Evolutionary conservation across 2,888 invertebrate species (phyloP).

Genomic region (Cataglyphis cursor): DNA sequence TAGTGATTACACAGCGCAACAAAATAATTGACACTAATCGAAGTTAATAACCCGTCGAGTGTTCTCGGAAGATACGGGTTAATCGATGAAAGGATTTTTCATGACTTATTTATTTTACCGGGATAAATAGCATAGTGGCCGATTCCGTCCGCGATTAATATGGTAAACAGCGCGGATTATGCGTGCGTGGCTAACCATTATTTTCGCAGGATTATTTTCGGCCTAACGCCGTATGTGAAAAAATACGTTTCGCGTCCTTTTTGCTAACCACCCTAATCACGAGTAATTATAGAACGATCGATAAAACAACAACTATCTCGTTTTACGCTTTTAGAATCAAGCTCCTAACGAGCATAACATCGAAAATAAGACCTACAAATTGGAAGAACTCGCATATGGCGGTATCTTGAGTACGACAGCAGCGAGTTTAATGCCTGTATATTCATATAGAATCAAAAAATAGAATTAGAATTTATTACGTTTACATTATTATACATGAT

Average conservation of each 20-base stretch:
- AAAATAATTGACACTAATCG: constrained; percentile 73
- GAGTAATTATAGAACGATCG: not conserved
- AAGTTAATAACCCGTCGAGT: constrained; percentile 69
- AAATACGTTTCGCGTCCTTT: constrained; percentile 33
- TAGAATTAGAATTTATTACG: not conserved
- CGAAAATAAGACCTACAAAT: constrained; percentile 17
- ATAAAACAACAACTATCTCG: constrained; percentile 13
- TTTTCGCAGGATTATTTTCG: constrained; percentile 21
- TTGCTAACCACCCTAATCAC: constrained; percentile 39
- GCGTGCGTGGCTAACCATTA: constrained; percentile 21
- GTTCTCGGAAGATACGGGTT: constrained; percentile 54
- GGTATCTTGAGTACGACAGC: not conserved
- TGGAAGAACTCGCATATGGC: not conserved
- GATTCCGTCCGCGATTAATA: constrained; percentile 52
- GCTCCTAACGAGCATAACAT: not conserved
- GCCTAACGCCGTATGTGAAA: constrained; percentile 25
- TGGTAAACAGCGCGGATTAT: constrained; percentile 44
- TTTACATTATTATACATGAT: not conserved
- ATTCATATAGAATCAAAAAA: not conserved
- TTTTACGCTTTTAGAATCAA: not conserved
- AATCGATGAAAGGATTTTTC: constrained; percentile 54
- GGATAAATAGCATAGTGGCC: constrained; percentile 46
- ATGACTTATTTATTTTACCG: constrained; percentile 48
- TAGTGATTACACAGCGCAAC: constrained; percentile 66
- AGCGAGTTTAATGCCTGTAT: not conserved